A percentile compares a stretch with the other conserved stretches of the same genome.
Evolutionary conservation across 1,140 invertebrate genomes (phyloP).

Genomic region (Samia ricini): DNA sequence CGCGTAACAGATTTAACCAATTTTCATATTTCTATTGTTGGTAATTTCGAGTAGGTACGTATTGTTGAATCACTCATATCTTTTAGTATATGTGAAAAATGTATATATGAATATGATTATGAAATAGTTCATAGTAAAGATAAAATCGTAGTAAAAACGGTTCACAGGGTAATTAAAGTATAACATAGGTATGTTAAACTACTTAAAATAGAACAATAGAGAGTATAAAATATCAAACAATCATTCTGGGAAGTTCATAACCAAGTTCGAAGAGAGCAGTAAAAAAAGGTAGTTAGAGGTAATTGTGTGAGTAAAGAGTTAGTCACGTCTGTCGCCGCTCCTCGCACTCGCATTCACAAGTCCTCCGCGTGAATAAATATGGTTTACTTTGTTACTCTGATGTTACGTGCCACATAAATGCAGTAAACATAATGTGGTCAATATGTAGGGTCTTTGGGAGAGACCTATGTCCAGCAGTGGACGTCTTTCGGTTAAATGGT

Average conservation of each 20-base stretch:
- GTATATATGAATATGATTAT: background rate
- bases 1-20: too few relatives aligned
- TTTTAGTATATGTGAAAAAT: too few relatives aligned
- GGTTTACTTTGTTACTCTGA: background rate
- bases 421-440: too few relatives aligned
- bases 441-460: too few relatives aligned
- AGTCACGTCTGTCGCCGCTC: slow-evolving; percentile 2
- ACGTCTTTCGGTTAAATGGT: too few relatives aligned
- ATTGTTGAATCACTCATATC: too few relatives aligned
- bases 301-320: slow-evolving; percentile 2
- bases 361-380: background rate
- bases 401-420: background rate
- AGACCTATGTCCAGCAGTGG: too few relatives aligned
- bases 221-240: background rate
- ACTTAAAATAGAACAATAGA: background rate
- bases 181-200: background rate
- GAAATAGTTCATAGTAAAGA: background rate
- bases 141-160: background rate
- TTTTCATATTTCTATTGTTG: too few relatives aligned
- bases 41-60: too few relatives aligned
- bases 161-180: background rate
- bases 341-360: background rate
- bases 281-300: slow-evolving; percentile 1
- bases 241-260: background rate
- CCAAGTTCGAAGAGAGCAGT: slow-evolving; percentile 1